Evolutionary conservation across 2,888 invertebrate species (phyloP).

Genomic region (Lamellibrachia satsuma): DNA sequence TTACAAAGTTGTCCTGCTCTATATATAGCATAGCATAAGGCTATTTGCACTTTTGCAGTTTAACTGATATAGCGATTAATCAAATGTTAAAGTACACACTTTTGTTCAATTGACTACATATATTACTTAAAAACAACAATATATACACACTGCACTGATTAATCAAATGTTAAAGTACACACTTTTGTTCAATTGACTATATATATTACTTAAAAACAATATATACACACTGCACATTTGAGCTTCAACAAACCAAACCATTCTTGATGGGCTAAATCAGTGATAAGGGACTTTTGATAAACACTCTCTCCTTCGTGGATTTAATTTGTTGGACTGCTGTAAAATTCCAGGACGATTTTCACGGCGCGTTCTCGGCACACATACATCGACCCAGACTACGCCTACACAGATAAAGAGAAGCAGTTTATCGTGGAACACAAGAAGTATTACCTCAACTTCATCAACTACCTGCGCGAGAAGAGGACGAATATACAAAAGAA

Average conservation of each 20-base stretch:
- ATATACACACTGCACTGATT: too few relatives aligned
- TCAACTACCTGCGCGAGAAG: conserved; percentile 53
- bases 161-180: background rate
- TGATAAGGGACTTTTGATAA: background rate
- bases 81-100: background rate
- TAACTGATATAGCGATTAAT: background rate
- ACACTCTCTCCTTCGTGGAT: background rate
- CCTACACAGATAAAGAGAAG: conserved; percentile 58
- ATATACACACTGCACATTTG: background rate
- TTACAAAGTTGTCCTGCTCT: background rate
- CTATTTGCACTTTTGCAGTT: background rate
- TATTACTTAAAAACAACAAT: background rate
- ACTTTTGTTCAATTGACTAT: background rate
- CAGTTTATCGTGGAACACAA: conserved; percentile 51
- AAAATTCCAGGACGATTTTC: conserved; percentile 58
- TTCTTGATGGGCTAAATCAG: too few relatives aligned
- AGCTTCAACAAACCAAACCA: too few relatives aligned
- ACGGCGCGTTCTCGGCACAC: conserved; percentile 57
- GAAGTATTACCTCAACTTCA: conserved; percentile 53
- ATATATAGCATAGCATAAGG: background rate
- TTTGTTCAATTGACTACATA: background rate
- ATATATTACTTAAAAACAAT: background rate
- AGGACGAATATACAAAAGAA: conserved; percentile 48
- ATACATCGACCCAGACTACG: conserved; percentile 64
- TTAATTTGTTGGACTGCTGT: background rate